A percentile compares a stretch with the other conserved stretches of the same genome.
These are phyloP conservation scores for Apis dorsata DNA, from an alignment of 1,140 invertebrate genomes.

Conservation along the genomic window DNA sequence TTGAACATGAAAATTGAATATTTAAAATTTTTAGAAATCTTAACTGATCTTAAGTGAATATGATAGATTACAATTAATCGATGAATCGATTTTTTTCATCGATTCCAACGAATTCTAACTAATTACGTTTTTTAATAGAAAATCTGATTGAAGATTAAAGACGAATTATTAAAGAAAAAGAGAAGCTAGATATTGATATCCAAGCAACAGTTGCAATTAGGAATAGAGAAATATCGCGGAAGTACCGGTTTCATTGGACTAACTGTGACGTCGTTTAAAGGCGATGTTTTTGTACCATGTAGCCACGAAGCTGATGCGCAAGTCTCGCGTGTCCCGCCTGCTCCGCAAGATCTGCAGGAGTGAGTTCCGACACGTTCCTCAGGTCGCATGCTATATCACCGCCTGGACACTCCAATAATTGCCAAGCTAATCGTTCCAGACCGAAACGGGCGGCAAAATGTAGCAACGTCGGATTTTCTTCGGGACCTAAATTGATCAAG, in stretches of 20 bases:
- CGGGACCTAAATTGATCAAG: slow-evolving; percentile 81
- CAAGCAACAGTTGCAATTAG: neutral
- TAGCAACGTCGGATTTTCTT: slow-evolving; percentile 92
- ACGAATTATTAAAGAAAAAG: neutral
- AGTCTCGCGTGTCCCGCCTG: slow-evolving; percentile 85
- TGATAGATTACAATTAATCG: neutral
- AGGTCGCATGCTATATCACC: slow-evolving; percentile 89
- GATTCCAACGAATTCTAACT: neutral
- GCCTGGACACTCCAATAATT: slow-evolving; percentile 91
- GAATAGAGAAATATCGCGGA: slow-evolving; percentile 52
- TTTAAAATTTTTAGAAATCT: neutral
- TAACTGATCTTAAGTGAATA: neutral
- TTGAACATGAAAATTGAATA: no score
- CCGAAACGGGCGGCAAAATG: slow-evolving; percentile 94
- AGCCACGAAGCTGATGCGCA: slow-evolving; percentile 87
- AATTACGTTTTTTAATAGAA: neutral
- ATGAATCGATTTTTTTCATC: neutral
- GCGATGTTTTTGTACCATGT: slow-evolving; percentile 82
- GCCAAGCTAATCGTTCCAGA: slow-evolving; percentile 89
- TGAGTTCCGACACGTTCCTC: slow-evolving; percentile 87
- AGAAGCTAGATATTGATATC: neutral
- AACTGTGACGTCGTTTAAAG: slow-evolving; percentile 62
- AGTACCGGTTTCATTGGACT: slow-evolving; percentile 54
- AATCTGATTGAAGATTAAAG: neutral
- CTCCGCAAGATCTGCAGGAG: slow-evolving; percentile 90